Percentiles rank a stretch among this genome's conserved stretches.
phyloP scores from a whole-genome alignment of 2,888 invertebrate genomes.

The Lutraria lutraria region DNA sequence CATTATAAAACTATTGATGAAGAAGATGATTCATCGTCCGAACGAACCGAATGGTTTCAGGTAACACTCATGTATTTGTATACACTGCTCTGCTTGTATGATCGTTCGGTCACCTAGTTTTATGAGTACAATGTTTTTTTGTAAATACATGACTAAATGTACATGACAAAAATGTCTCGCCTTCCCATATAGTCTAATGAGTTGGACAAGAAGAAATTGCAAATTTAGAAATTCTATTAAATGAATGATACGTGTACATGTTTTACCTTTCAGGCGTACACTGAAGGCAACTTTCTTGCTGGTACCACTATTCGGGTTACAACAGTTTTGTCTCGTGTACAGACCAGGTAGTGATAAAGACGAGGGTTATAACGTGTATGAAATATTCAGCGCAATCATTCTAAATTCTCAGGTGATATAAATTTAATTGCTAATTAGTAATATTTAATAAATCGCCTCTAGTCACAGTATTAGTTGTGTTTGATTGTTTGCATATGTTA shows the following conservation, averaged over 20 bases:
- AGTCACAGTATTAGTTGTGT: neutral
- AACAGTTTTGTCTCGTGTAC: conserved; percentile 81
- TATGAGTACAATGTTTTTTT: no score
- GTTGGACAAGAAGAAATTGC: no score
- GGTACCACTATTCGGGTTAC: conserved; percentile 83
- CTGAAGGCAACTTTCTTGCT: conserved; percentile 84
- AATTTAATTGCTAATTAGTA: neutral
- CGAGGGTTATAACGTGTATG: conserved; percentile 48
- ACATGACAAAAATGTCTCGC: no score
- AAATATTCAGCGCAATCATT: conserved; percentile 68
- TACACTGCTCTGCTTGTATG: no score
- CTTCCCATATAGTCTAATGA: no score
- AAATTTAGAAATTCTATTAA: no score
- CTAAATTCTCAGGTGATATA: conserved; percentile 82
- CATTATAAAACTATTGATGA: conserved; percentile 81
- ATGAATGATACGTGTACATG: no score
- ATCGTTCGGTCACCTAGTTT: no score
- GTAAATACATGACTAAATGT: no score
- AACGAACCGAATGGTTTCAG: conserved; percentile 85
- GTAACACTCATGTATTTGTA: conserved; percentile 69
- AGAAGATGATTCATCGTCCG: conserved; percentile 81
- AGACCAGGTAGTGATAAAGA: conserved; percentile 70
- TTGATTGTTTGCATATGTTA: neutral
- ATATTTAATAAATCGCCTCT: neutral
- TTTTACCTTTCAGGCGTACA: conserved; percentile 66